Percentiles rank a stretch among this genome's conserved stretches.
Evolutionary conservation across 2,888 invertebrate genomes (phyloP).

Genomic region (Nomada flava): DNA sequence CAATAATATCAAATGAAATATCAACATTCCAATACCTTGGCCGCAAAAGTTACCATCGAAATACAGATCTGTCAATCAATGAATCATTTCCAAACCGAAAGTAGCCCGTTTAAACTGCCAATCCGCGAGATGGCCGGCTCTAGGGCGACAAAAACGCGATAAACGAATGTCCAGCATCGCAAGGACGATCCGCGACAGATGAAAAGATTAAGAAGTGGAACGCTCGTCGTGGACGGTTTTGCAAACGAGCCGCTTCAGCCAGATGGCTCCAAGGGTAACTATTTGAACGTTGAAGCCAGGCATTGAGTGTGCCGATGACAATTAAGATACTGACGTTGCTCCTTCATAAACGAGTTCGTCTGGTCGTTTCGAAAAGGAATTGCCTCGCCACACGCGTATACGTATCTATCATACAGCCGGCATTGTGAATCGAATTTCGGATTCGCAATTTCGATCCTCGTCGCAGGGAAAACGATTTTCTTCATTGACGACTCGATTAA

Average conservation of each 20-base stretch:
- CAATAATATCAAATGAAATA: too few relatives aligned
- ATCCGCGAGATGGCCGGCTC: neutral
- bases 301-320: constrained; percentile 27
- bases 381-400: constrained; percentile 17
- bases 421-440: neutral
- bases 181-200: constrained; percentile 51
- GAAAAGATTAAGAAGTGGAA: constrained; percentile 53
- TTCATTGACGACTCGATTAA: neutral
- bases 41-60: too few relatives aligned
- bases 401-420: too few relatives aligned
- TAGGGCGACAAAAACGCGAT: constrained; percentile 38
- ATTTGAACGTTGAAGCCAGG: constrained; percentile 1
- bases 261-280: constrained; percentile 25
- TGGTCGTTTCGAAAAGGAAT: constrained; percentile 25
- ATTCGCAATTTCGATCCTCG: neutral
- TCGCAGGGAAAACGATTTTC: neutral
- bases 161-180: constrained; percentile 46
- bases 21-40: too few relatives aligned
- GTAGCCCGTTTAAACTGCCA: too few relatives aligned
- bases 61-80: neutral
- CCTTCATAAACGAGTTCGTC: constrained; percentile 26
- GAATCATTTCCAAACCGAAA: neutral
- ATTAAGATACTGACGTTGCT: constrained; percentile 44
- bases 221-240: constrained; percentile 46
- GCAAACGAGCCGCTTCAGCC: constrained; percentile 14